Conservation (phyloP, 2,888 invertebrate species). For the Leptopilina myrica region DNA sequence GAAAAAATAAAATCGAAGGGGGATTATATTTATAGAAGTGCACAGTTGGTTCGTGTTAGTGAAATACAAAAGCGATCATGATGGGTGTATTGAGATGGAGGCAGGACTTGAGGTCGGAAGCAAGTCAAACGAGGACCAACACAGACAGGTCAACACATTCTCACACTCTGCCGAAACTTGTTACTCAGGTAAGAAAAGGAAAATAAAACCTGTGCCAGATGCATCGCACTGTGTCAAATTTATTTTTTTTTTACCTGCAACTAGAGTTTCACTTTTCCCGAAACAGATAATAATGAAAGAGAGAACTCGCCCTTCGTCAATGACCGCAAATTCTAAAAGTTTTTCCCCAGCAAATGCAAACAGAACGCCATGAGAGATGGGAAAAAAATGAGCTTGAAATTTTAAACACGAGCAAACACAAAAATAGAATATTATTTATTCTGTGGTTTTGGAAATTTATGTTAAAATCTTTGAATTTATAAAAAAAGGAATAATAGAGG, state of each 20-base stretch:
- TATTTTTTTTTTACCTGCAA: neutral
- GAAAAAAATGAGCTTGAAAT: too few species aligned
- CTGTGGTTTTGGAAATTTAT: too few species aligned
- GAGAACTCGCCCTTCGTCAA: too few species aligned
- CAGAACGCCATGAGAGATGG: too few species aligned
- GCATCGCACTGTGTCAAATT: neutral
- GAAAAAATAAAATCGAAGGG: too few species aligned
- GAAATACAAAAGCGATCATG: constrained; percentile 66
- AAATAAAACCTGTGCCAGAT: neutral
- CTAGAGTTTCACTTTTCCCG: constrained; percentile 23
- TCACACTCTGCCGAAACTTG: constrained; percentile 72
- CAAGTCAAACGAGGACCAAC: constrained; percentile 67
- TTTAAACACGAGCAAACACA: too few species aligned
- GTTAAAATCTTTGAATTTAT: too few species aligned
- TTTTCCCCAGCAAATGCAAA: too few species aligned
- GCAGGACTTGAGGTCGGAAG: constrained; percentile 76
- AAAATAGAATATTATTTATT: too few species aligned
- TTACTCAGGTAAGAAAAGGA: constrained; percentile 70
- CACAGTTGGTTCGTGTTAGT: constrained; percentile 16
- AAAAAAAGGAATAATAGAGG: too few species aligned
- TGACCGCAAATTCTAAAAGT: too few species aligned
- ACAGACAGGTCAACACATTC: constrained; percentile 64
- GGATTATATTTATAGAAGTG: too few species aligned
- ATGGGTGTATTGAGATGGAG: constrained; percentile 76
- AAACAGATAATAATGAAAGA: neutral